Percentiles rank a stretch among this genome's conserved stretches.
Conservation (phyloP, 2,797 vertebrate species). For the Champsocephalus gunnari region DNA sequence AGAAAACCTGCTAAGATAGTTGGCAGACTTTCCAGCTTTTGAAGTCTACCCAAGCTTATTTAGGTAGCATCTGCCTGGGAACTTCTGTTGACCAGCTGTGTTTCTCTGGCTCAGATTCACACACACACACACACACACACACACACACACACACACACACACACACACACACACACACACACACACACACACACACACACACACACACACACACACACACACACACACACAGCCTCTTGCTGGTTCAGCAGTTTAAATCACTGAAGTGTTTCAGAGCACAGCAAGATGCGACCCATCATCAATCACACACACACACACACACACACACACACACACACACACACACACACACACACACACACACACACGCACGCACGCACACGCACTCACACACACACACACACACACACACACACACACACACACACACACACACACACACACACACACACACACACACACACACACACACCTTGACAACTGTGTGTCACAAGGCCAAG, state of each 20-base stretch:
- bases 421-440: constrained; percentile 24
- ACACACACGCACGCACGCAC: constrained; percentile 7
- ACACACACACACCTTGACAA: constrained; percentile 12
- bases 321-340: constrained; percentile 24
- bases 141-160: constrained; percentile 19
- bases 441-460: constrained; percentile 21
- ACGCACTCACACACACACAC: constrained; percentile 34
- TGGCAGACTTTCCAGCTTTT: constrained; percentile 7
- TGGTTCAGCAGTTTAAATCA: constrained; percentile 70
- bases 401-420: constrained; percentile 28
- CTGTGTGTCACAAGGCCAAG: constrained; percentile 42
- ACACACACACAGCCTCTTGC: constrained; percentile 34
- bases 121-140: constrained; percentile 22
- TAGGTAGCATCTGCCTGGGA: constrained; percentile 60
- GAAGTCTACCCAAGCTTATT: constrained; percentile 39
- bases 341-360: constrained; percentile 15
- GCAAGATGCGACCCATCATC: constrained; percentile 65
- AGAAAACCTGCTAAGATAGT: constrained; percentile 34
- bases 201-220: constrained; percentile 10
- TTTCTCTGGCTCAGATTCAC: constrained; percentile 58
- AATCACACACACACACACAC: constrained; percentile 51
- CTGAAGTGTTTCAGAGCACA: constrained; percentile 60
- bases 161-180: constrained; percentile 15
- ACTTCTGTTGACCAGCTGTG: constrained; percentile 72
- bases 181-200: background rate